Evolutionary conservation across 2,888 invertebrate species (phyloP).

Genomic region (Lacanobia wlatinum): DNA sequence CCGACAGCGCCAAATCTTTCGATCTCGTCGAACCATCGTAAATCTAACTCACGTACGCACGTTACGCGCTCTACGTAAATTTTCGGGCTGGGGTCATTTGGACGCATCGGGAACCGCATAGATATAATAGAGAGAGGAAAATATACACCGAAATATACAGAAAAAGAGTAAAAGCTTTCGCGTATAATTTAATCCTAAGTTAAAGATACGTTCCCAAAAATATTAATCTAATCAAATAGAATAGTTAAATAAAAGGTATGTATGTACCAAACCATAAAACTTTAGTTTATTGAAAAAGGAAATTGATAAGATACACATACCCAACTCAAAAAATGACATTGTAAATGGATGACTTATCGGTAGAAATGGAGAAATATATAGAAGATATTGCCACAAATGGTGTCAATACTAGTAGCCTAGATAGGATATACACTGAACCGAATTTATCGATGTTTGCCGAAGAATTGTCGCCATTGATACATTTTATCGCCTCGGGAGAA

Average conservation of each 20-base stretch:
- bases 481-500: slow-evolving; percentile 72
- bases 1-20: slow-evolving; percentile 35
- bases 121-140: background rate
- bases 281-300: background rate
- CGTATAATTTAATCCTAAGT: too few species aligned
- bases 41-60: slow-evolving; percentile 52
- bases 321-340: slow-evolving; percentile 14
- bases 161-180: background rate
- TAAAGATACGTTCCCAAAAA: background rate
- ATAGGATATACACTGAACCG: slow-evolving; percentile 47
- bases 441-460: slow-evolving; percentile 71
- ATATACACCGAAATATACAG: background rate
- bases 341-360: slow-evolving; percentile 29
- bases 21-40: slow-evolving; percentile 51
- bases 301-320: background rate
- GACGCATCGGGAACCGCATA: slow-evolving; percentile 24
- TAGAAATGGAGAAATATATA: slow-evolving; percentile 36
- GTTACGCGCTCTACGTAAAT: slow-evolving; percentile 43
- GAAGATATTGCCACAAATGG: slow-evolving; percentile 41
- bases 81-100: slow-evolving; percentile 33
- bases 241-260: background rate
- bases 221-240: background rate
- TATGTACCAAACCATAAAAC: background rate
- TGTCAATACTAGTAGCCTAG: slow-evolving; percentile 41
- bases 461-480: slow-evolving; percentile 74